Percentiles rank a stretch among this genome's conserved stretches.
Conservation (phyloP, 2,797 vertebrate genomes). For the Gymnothorax reevesii region DNA sequence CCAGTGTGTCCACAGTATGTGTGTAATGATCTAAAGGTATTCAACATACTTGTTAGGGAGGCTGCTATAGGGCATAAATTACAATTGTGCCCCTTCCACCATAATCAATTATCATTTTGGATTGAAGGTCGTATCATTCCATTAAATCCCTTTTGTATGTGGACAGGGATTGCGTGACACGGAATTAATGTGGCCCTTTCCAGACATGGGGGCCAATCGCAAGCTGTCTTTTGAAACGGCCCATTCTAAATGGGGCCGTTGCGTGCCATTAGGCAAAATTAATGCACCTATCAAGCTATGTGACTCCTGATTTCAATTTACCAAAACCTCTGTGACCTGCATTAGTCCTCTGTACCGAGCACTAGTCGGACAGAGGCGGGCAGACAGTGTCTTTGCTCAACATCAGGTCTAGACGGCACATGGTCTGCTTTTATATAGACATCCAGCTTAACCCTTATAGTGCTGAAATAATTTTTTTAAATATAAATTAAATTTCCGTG, state of each 20-base stretch:
- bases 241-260: not conserved
- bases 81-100: not conserved
- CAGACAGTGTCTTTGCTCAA: not conserved
- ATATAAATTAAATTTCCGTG: no score
- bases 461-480: no score
- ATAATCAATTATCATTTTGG: not conserved
- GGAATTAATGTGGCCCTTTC: not conserved
- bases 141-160: not conserved
- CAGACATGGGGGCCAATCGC: not conserved
- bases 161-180: not conserved
- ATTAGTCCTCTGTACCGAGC: not conserved
- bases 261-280: not conserved
- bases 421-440: not conserved
- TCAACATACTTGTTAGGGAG: not conserved
- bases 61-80: not conserved
- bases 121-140: not conserved
- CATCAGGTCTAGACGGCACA: not conserved
- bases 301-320: constrained; percentile 9
- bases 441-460: no score
- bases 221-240: not conserved
- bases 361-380: not conserved
- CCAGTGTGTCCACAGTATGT: not conserved
- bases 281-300: not conserved
- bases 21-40: not conserved
- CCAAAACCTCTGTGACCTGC: not conserved